A percentile compares a stretch with the other conserved stretches of the same genome.
Conservation (phyloP, 92 coral and sea anemone genomes). For the Parazoanthus swiftii region DNA sequence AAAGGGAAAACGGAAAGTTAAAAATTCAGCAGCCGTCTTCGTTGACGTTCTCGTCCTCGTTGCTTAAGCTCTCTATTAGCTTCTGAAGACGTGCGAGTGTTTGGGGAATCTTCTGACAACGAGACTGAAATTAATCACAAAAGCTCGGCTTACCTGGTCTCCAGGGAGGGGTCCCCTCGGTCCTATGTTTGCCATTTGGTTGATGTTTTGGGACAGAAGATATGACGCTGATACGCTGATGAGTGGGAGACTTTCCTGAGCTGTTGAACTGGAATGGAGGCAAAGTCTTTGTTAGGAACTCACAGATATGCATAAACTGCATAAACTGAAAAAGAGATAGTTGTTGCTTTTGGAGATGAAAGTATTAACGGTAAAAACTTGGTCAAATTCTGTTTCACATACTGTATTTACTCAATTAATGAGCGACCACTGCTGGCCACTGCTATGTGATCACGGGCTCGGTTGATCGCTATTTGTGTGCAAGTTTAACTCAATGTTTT, state of each 20-base stretch:
- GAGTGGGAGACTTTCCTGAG: slow-evolving; percentile 82
- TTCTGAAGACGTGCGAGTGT: background rate
- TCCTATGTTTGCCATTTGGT: slow-evolving; percentile 36
- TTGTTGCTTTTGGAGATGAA: no score
- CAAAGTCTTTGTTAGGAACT: background rate
- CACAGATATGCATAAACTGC: background rate
- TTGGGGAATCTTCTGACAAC: background rate
- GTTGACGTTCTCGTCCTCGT: no score
- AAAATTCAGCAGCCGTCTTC: no score
- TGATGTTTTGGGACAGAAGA: slow-evolving; percentile 83
- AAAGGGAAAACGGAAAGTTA: no score
- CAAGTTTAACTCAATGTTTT: no score
- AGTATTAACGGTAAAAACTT: no score
- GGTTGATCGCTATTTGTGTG: no score
- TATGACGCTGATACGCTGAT: slow-evolving; percentile 73
- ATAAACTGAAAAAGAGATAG: background rate
- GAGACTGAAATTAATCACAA: background rate
- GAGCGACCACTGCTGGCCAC: no score
- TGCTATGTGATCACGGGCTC: no score
- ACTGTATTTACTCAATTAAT: no score
- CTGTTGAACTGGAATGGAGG: slow-evolving; percentile 74
- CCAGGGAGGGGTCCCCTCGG: slow-evolving; percentile 62
- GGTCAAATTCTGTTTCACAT: no score
- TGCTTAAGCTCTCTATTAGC: no score
- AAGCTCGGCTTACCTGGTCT: slow-evolving; percentile 62